Evolutionary conservation across 2,888 invertebrate genomes (phyloP).

Genomic region (Acleris literana): DNA sequence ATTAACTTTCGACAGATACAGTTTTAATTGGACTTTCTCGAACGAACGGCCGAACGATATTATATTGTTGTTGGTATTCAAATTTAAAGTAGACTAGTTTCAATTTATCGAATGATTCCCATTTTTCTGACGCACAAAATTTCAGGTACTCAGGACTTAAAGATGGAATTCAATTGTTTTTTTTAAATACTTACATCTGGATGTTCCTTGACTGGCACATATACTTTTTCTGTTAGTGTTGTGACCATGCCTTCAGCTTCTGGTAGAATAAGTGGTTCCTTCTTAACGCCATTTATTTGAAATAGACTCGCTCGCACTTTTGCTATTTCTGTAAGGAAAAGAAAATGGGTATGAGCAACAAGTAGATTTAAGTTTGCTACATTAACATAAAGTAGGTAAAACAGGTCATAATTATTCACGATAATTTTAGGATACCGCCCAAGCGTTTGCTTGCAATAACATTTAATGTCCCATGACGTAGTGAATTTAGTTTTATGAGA

Average conservation of each 20-base stretch:
- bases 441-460: slow-evolving; percentile 62
- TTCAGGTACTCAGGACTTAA: neutral
- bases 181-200: slow-evolving; percentile 99
- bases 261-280: slow-evolving; percentile 95
- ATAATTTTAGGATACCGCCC: slow-evolving; percentile 63
- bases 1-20: slow-evolving; percentile 40
- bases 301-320: slow-evolving; percentile 98
- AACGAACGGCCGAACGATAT: slow-evolving; percentile 18
- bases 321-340: slow-evolving; percentile 95
- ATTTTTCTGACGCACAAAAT: neutral
- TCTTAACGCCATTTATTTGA: slow-evolving; percentile 98
- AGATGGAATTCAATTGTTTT: neutral
- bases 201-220: slow-evolving; percentile 99
- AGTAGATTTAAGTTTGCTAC: slow-evolving; percentile 47
- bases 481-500: slow-evolving; percentile 44
- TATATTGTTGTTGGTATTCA: slow-evolving; percentile 31
- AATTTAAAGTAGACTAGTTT: slow-evolving; percentile 4
- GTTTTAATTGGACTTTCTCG: slow-evolving; percentile 45
- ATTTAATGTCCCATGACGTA: slow-evolving; percentile 54
- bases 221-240: slow-evolving; percentile 99
- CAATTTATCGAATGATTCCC: neutral
- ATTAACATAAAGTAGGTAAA: slow-evolving; percentile 57
- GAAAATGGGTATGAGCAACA: slow-evolving; percentile 47
- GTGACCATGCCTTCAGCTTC: slow-evolving; percentile 95
- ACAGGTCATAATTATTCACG: slow-evolving; percentile 56